Conservation (phyloP, 2,113 vertebrate species). For the Oryctolagus cuniculus region DNA sequence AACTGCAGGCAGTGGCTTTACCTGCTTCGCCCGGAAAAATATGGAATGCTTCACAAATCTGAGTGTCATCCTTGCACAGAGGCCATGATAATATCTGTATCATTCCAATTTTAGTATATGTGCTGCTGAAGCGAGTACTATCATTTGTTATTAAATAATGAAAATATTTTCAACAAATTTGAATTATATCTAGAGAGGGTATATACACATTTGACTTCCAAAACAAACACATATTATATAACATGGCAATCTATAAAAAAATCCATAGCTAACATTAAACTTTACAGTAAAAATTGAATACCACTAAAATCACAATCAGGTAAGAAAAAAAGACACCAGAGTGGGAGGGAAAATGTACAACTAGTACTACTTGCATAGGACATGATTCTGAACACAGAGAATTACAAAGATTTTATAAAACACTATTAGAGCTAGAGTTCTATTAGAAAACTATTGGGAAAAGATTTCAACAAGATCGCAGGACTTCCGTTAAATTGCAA, state of each 20-base stretch:
- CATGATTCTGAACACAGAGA: neutral
- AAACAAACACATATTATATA: slow-evolving; percentile 22
- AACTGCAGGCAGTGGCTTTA: no score
- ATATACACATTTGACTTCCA: slow-evolving; percentile 19
- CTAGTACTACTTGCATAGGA: no score
- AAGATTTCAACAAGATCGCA: neutral
- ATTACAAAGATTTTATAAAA: neutral
- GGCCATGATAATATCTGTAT: no score
- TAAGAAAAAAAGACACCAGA: no score
- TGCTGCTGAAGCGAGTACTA: neutral
- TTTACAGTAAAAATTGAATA: neutral
- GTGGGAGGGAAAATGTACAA: no score
- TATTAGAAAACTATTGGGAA: slow-evolving; percentile 15
- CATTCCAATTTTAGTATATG: no score
- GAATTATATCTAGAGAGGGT: neutral
- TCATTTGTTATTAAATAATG: slow-evolving; percentile 29
- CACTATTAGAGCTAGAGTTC: neutral
- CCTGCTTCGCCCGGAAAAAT: no score
- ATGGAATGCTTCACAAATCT: no score
- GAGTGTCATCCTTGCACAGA: no score
- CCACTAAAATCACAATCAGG: neutral
- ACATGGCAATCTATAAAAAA: neutral
- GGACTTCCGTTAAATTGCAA: neutral
- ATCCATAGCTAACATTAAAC: neutral
- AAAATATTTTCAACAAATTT: slow-evolving; percentile 10